A percentile compares a stretch with the other conserved stretches of the same genome.
Conservation (phyloP, 2,888 invertebrate species). For the Boloria selene region DNA sequence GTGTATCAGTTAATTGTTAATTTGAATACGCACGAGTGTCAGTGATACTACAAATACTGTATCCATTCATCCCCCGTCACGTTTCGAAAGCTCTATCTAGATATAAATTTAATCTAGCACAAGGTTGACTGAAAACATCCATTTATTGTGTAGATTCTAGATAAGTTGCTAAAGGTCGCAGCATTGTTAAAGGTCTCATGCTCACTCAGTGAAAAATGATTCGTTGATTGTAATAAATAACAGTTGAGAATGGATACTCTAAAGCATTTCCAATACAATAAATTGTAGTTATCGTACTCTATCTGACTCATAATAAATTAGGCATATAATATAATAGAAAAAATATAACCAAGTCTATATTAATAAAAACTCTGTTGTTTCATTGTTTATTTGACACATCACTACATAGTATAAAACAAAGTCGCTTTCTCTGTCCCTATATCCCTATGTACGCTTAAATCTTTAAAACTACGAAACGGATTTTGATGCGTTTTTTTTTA, state of each 20-base stretch:
- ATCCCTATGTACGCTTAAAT: no score
- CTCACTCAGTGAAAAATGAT: constrained; percentile 13
- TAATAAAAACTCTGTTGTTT: no score
- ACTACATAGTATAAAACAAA: no score
- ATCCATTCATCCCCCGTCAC: constrained; percentile 68
- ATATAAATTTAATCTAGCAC: constrained; percentile 32
- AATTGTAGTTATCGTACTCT: no score
- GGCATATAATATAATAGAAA: no score
- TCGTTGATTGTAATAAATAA: constrained; percentile 15
- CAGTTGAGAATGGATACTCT: constrained; percentile 5
- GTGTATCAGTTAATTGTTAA: constrained; percentile 55
- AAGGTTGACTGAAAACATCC: constrained; percentile 35
- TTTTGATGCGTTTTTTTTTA: no score
- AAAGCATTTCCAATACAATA: background rate
- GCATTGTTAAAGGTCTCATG: constrained; percentile 23
- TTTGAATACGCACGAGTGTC: constrained; percentile 56
- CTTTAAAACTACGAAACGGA: no score
- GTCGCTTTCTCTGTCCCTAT: no score
- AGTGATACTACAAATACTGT: constrained; percentile 46
- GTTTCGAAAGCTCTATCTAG: constrained; percentile 52
- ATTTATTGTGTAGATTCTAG: constrained; percentile 26
- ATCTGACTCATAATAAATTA: no score
- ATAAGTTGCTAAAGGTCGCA: constrained; percentile 26
- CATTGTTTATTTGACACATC: no score
- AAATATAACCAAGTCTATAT: no score